These are phyloP conservation scores for Diceros bicornis DNA, from an alignment of 2,797 vertebrate species.

Conservation along the genomic window DNA sequence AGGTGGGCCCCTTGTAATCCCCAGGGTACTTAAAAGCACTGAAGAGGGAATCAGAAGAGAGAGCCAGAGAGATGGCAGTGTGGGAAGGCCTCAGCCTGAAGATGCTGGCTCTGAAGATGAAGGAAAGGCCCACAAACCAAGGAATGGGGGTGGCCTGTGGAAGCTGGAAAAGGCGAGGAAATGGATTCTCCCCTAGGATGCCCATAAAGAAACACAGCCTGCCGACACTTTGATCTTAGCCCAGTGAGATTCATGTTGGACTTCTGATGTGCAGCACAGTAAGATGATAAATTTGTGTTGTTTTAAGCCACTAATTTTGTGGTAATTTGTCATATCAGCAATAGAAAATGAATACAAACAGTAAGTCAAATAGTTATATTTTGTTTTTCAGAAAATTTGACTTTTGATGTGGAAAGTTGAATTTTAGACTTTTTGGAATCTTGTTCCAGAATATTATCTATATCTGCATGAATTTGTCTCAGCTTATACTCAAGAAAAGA, in stretches of 20 bases:
- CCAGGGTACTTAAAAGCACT: background rate
- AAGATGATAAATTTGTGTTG: accelerated
- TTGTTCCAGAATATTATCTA: background rate
- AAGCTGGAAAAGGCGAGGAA: background rate
- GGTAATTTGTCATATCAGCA: background rate
- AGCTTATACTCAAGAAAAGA: background rate
- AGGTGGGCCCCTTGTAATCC: background rate
- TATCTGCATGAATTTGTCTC: background rate
- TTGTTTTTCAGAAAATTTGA: background rate
- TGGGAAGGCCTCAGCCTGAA: accelerated
- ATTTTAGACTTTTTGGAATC: background rate
- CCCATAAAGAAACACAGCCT: accelerated
- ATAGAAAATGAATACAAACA: background rate
- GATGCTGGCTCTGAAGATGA: background rate
- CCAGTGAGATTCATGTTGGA: accelerated
- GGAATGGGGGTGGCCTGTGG: too few relatives aligned
- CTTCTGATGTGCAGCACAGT: accelerated
- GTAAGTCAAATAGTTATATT: background rate
- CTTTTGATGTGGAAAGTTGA: background rate
- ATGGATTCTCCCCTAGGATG: background rate
- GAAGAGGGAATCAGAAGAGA: background rate
- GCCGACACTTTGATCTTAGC: background rate
- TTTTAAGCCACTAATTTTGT: too few relatives aligned
- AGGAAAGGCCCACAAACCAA: too few relatives aligned
- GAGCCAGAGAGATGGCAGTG: background rate